Percentiles rank a stretch among this genome's conserved stretches.
Conservation (phyloP, 2,888 invertebrate genomes). For the Rhagium mordax region DNA sequence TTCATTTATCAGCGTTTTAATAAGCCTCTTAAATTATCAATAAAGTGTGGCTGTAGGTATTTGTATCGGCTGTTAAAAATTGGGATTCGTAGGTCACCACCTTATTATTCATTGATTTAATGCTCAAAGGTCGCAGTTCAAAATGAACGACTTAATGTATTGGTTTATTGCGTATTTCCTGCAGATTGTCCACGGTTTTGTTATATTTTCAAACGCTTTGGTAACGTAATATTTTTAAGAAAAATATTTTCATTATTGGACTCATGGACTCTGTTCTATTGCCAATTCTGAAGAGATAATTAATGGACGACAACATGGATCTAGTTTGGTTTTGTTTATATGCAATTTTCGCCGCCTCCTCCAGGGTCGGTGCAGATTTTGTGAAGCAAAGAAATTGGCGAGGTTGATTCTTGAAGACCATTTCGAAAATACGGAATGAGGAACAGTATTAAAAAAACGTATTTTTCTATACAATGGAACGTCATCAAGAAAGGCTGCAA, state of each 20-base stretch:
- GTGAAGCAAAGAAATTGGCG: too few relatives aligned
- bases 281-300: background rate
- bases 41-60: background rate
- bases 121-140: background rate
- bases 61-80: background rate
- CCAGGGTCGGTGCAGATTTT: too few relatives aligned
- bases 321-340: background rate
- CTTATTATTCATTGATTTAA: background rate
- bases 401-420: too few relatives aligned
- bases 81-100: background rate
- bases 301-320: background rate
- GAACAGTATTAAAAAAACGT: too few relatives aligned
- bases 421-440: too few relatives aligned
- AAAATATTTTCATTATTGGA: background rate
- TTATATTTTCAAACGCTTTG: background rate
- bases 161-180: background rate
- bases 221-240: background rate
- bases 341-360: too few relatives aligned
- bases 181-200: background rate
- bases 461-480: too few relatives aligned
- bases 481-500: too few relatives aligned
- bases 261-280: background rate
- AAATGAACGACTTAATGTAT: background rate
- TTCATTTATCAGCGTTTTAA: background rate
- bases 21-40: slow-evolving; percentile 3